These are phyloP conservation scores for Pectinophora gossypiella DNA, from an alignment of 1,140 invertebrate genomes.

Conservation along the genomic window DNA sequence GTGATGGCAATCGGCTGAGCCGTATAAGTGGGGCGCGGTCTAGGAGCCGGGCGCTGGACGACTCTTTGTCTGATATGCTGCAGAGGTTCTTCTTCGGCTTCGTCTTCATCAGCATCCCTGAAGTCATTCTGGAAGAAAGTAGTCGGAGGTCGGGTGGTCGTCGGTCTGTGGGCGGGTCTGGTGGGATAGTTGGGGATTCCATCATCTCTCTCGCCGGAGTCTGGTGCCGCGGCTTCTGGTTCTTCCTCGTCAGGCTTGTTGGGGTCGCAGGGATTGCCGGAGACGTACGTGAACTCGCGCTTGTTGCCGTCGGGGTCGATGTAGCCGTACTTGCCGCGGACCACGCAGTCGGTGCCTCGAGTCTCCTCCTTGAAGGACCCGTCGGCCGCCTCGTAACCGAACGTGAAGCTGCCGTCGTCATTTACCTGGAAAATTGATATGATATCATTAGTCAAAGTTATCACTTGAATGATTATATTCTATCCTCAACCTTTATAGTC, in stretches of 20 bases:
- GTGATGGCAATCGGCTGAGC: conserved; percentile 76
- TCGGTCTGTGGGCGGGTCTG: conserved; percentile 71
- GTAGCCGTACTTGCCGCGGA: conserved; percentile 92
- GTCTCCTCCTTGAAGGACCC: conserved; percentile 94
- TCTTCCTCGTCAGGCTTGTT: conserved; percentile 82
- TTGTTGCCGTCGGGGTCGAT: conserved; percentile 92
- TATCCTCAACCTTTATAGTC: too few species aligned
- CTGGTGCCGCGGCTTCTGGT: conserved; percentile 48
- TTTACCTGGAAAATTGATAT: conserved; percentile 74
- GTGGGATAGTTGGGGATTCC: conserved; percentile 81
- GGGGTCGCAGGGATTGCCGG: conserved; percentile 92
- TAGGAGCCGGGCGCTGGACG: conserved; percentile 57
- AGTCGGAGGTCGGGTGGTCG: conserved; percentile 77
- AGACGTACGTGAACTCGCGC: conserved; percentile 91
- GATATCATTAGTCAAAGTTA: too few species aligned
- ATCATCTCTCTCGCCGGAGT: conserved; percentile 77
- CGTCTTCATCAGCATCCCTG: conserved; percentile 78
- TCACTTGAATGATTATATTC: too few species aligned
- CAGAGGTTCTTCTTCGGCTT: conserved; percentile 74
- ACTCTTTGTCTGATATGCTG: conserved; percentile 71
- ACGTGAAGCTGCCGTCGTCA: conserved; percentile 90
- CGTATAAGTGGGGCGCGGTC: conserved; percentile 66
- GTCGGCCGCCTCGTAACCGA: conserved; percentile 89
- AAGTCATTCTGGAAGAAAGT: conserved; percentile 82
- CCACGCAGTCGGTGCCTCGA: conserved; percentile 89